Percentiles rank a stretch among this genome's conserved stretches.
These are phyloP conservation scores for Pardosa pseudoannulata DNA, from an alignment of 2,888 invertebrate species.

Conservation along the genomic window DNA sequence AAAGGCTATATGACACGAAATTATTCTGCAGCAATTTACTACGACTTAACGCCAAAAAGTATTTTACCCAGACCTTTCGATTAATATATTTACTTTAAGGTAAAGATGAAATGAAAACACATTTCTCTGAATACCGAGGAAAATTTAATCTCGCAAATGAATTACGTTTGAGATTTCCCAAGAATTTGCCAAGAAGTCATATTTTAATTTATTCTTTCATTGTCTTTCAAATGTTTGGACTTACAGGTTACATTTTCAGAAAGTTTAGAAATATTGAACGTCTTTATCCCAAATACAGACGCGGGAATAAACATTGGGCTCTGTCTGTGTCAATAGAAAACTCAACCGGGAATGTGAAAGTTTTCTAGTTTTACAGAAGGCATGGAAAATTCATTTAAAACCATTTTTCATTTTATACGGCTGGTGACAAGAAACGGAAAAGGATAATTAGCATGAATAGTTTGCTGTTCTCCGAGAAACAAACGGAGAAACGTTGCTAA, in stretches of 20 bases:
- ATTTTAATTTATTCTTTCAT: constrained; percentile 5
- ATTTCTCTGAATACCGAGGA: no score
- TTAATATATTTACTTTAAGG: no score
- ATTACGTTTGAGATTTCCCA: no score
- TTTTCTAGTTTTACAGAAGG: not conserved
- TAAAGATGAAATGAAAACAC: no score
- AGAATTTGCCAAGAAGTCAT: not conserved
- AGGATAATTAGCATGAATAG: not conserved
- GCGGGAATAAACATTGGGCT: not conserved
- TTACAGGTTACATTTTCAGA: not conserved
- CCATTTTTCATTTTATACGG: not conserved
- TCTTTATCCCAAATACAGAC: not conserved
- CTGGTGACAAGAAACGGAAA: constrained; percentile 2
- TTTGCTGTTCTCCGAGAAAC: no score
- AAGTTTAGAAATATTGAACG: not conserved
- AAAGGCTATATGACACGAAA: no score
- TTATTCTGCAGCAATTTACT: no score
- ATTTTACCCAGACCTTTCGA: no score
- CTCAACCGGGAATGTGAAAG: not conserved
- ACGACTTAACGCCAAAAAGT: no score
- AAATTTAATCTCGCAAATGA: no score
- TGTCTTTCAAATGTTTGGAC: not conserved
- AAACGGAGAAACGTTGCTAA: no score
- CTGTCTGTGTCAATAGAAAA: not conserved
- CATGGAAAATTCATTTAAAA: not conserved